Conservation (phyloP, 2,888 invertebrate genomes). For the Pteria penguin region DNA sequence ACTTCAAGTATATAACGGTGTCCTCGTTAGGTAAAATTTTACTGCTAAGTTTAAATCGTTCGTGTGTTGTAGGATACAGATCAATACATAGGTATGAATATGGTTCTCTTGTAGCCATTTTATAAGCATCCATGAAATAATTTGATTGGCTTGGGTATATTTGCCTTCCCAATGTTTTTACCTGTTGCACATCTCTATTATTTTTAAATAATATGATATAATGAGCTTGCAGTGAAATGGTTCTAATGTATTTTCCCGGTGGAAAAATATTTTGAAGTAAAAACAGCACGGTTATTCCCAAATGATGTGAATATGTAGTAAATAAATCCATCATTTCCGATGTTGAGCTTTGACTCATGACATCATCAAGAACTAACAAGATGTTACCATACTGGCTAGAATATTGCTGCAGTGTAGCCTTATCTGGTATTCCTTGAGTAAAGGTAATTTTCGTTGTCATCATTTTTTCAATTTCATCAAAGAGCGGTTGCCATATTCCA, state of each 20-base stretch:
- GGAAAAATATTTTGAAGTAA: constrained; percentile 7
- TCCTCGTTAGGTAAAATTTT: neutral
- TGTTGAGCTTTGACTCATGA: neutral
- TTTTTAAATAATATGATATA: constrained; percentile 22
- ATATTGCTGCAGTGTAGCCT: constrained; percentile 41
- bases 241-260: constrained; percentile 4
- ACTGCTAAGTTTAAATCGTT: neutral
- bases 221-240: constrained; percentile 7
- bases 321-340: constrained; percentile 41
- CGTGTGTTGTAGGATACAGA: neutral
- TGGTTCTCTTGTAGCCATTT: neutral
- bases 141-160: constrained; percentile 15
- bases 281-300: constrained; percentile 1
- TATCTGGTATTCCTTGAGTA: constrained; percentile 29
- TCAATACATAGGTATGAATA: neutral
- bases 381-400: neutral
- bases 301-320: constrained; percentile 33
- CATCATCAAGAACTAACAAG: constrained; percentile 1
- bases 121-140: constrained; percentile 10
- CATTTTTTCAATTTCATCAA: neutral
- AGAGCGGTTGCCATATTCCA: constrained; percentile 10
- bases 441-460: constrained; percentile 25
- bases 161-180: constrained; percentile 15
- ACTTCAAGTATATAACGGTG: neutral
- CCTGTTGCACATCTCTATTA: constrained; percentile 18